Base-by-base conservation (phyloP, 30 jellyfish, hydroid and myxozoan genomes). In the Chrysaora quinquecirrha region DNA sequence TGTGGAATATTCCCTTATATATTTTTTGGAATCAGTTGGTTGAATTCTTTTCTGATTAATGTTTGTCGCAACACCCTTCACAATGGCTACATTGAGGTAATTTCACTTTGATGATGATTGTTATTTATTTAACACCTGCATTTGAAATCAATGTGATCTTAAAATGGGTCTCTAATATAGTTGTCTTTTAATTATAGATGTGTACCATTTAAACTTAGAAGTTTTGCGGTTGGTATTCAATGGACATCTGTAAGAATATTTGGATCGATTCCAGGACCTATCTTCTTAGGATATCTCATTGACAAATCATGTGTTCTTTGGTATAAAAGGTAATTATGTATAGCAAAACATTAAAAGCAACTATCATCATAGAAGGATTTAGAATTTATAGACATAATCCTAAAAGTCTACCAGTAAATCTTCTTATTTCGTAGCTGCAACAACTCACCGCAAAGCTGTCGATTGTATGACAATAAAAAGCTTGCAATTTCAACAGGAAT, bases 311-410 rank as follows among this genome's bases (percentile, higher is more conserved):
- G 97, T 50, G 49, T 69, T 61, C 28, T 47, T 31, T 89, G 97
- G 97, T 21, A 33, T n/a, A 85, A 63, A 75, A 30, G 69, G 96
- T 85, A 75, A 84, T 83, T 46, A n/a, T n/a, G n/a, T n/a, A n/a
- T n/a, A n/a, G n/a, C n/a, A n/a, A n/a, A n/a, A n/a, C n/a, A n/a
- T n/a, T n/a, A n/a, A n/a, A n/a, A n/a, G n/a, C n/a, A n/a, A n/a
- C n/a, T n/a, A n/a, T n/a, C n/a, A n/a, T n/a, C n/a, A n/a, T n/a
- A n/a, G n/a, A n/a, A n/a, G n/a, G n/a, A n/a, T n/a, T n/a, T n/a
- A n/a, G n/a, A n/a, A n/a, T n/a, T n/a, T n/a, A n/a, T n/a, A n/a
- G n/a, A n/a, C n/a, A n/a, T n/a, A n/a, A n/a, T n/a, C n/a, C n/a
- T n/a, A n/a, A n/a, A n/a, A n/a, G n/a, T n/a, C n/a, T n/a, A n/a